phyloP scores from a whole-genome alignment of 2,113 vertebrate species.

The Aix galericulata region DNA sequence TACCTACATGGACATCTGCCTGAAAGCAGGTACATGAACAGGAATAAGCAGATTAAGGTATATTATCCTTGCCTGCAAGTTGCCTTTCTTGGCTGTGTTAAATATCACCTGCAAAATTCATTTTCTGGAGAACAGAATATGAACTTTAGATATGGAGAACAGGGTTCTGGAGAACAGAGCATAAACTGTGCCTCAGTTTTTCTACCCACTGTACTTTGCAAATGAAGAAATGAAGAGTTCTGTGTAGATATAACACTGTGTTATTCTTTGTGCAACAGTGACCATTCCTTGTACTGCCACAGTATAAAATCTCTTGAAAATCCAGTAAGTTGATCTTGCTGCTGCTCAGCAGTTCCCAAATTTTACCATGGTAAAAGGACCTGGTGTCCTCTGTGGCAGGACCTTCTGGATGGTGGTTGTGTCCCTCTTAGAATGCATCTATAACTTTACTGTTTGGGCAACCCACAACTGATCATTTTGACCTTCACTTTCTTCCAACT shows the following conservation, averaged over 20 bases:
- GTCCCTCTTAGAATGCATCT: background rate
- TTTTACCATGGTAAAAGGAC: background rate
- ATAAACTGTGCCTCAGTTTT: background rate
- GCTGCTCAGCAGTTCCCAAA: background rate
- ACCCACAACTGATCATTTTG: background rate
- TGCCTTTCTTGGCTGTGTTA: background rate
- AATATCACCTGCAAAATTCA: background rate
- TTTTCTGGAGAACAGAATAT: background rate
- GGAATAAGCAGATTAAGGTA: background rate
- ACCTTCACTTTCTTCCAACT: background rate
- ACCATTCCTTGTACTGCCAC: background rate
- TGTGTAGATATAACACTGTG: background rate
- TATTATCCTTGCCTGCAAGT: background rate
- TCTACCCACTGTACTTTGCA: background rate
- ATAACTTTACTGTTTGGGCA: background rate
- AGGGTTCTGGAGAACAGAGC: background rate
- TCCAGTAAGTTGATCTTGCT: background rate
- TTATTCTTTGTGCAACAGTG: background rate
- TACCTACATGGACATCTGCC: background rate
- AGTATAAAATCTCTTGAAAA: background rate
- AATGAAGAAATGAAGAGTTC: background rate
- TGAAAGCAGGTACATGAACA: rapidly evolving
- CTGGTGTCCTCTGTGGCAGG: background rate
- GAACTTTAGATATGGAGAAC: background rate
- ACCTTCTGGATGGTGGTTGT: background rate